Evolutionary conservation across 2,888 invertebrate genomes (phyloP).

Genomic region (Ornithoptera priamus): DNA sequence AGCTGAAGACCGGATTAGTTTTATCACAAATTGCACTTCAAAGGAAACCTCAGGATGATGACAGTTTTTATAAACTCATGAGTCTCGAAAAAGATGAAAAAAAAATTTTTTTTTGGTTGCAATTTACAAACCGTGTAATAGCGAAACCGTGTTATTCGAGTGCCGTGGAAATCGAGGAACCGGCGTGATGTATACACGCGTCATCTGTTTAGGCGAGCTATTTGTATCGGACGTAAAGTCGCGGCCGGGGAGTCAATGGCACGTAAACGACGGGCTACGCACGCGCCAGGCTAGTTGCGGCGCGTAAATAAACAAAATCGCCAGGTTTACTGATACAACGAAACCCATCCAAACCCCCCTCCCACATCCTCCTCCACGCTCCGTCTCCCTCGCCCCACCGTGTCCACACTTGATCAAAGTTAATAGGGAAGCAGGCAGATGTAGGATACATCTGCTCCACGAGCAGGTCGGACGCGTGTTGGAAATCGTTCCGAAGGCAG

Average conservation of each 20-base stretch:
- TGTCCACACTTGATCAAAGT: constrained; percentile 23
- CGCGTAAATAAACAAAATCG: constrained; percentile 53
- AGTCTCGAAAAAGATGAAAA: no score
- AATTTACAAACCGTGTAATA: no score
- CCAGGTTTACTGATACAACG: constrained; percentile 52
- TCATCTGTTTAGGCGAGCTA: constrained; percentile 43
- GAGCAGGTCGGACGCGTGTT: not conserved
- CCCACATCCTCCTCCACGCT: constrained; percentile 4
- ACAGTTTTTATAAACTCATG: no score
- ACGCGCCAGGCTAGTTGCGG: constrained; percentile 33
- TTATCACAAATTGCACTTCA: no score
- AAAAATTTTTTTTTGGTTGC: no score
- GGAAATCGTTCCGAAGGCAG: constrained; percentile 7
- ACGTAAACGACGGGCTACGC: constrained; percentile 53
- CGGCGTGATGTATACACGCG: not conserved
- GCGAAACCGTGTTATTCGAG: no score
- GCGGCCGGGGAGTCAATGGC: constrained; percentile 68
- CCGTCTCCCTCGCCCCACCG: no score
- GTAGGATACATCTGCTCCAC: constrained; percentile 2
- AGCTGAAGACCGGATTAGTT: no score
- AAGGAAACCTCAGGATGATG: no score
- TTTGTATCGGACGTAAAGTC: constrained; percentile 52
- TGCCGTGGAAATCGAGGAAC: no score
- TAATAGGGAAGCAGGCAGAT: constrained; percentile 3
- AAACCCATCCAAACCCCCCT: constrained; percentile 32